These are phyloP conservation scores for Semotilus atromaculatus DNA, from an alignment of 2,797 vertebrate species.

Conservation along the genomic window DNA sequence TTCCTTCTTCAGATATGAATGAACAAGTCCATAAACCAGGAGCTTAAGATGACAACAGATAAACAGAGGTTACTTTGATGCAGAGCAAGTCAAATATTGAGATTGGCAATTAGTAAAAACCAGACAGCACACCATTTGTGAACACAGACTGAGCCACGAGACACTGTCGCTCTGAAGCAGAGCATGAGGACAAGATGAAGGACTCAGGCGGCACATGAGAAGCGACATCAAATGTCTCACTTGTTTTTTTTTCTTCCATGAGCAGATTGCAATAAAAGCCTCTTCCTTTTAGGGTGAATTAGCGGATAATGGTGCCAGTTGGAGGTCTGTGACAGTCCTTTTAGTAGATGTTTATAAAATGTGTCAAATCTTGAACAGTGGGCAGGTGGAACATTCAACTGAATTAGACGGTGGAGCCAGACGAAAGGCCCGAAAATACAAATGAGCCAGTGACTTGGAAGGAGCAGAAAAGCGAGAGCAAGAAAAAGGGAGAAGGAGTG, in stretches of 20 bases:
- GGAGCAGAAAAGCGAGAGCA: conserved; percentile 1
- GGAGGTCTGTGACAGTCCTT: conserved; percentile 54
- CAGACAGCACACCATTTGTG: conserved; percentile 25
- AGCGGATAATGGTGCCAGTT: conserved; percentile 54
- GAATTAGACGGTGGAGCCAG: conserved; percentile 53
- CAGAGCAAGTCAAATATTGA: conserved; percentile 13
- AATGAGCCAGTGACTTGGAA: conserved; percentile 50
- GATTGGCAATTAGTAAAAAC: conserved; percentile 9
- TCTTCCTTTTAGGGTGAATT: conserved; percentile 61
- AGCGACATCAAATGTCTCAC: conserved; percentile 17
- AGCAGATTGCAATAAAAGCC: conserved; percentile 49
- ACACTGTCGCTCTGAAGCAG: conserved; percentile 17
- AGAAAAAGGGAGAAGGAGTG: conserved; percentile 6
- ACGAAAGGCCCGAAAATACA: conserved; percentile 53
- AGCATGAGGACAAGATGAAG: conserved; percentile 25
- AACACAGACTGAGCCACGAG: conserved; percentile 4
- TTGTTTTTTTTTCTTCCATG: conserved; percentile 22
- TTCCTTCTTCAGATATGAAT: background rate
- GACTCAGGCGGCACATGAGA: conserved; percentile 26
- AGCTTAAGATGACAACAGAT: conserved; percentile 28
- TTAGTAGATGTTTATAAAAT: conserved; percentile 65
- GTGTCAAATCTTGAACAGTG: conserved; percentile 60
- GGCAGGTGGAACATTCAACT: conserved; percentile 54
- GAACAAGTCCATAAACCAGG: background rate
- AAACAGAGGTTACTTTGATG: conserved; percentile 33